Evolutionary conservation across 2,888 invertebrate species (phyloP).

Genomic region (Eilema caniola): DNA sequence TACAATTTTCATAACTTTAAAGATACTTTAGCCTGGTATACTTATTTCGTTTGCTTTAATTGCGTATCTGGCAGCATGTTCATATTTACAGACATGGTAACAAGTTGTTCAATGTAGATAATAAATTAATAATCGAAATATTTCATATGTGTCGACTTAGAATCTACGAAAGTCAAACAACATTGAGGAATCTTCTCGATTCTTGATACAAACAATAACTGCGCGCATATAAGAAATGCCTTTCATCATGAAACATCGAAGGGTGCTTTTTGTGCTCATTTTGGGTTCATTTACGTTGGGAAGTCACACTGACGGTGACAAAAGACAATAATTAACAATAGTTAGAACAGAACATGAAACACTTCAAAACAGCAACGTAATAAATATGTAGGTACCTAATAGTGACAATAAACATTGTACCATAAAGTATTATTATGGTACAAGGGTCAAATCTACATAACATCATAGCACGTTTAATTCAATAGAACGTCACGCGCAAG

Average conservation of each 20-base stretch:
- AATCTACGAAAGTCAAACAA: background rate
- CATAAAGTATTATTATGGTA: background rate
- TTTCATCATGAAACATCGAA: background rate
- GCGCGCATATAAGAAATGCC: background rate
- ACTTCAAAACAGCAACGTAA: background rate
- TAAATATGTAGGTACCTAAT: too few species aligned
- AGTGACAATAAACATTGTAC: slow-evolving; percentile 2
- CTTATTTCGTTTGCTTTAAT: too few species aligned
- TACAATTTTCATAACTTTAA: background rate
- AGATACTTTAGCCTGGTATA: background rate
- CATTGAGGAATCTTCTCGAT: too few species aligned
- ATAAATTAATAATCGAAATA: background rate
- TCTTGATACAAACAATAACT: background rate
- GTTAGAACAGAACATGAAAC: background rate
- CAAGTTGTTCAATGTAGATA: background rate
- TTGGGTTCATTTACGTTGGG: background rate
- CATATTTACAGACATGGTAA: background rate
- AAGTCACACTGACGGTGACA: background rate
- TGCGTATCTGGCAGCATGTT: background rate
- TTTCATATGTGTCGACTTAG: background rate
- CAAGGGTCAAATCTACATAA: background rate
- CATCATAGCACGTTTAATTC: background rate
- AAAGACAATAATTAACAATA: background rate
- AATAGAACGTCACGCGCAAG: background rate
- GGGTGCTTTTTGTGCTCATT: background rate